Conservation (phyloP, 2,797 vertebrate genomes). For the Lophotriccus pileatus region DNA sequence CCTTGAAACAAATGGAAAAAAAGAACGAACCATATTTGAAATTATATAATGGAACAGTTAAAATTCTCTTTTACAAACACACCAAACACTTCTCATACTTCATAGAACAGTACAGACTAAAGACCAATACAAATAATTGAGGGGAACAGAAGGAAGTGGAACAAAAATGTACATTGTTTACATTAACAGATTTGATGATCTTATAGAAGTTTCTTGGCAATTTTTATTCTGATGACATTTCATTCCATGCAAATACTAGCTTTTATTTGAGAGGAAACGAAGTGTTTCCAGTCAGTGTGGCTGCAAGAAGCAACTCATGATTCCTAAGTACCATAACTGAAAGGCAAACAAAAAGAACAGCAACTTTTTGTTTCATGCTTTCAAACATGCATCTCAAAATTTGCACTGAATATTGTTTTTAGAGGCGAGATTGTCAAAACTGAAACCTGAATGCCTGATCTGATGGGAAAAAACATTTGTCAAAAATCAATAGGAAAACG, state of each 20-base stretch:
- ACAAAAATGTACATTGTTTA: not conserved
- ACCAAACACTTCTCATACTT: not conserved
- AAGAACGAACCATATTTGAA: not conserved
- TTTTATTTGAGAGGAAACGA: conserved; percentile 5
- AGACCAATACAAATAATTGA: not conserved
- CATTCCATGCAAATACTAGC: not conserved
- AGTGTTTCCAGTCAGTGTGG: not conserved
- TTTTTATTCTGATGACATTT: not conserved
- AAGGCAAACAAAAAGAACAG: not conserved
- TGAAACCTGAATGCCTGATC: not conserved
- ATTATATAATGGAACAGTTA: not conserved
- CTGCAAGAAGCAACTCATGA: not conserved
- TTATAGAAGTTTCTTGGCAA: not conserved
- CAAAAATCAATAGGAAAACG: not conserved
- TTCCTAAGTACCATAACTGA: not conserved
- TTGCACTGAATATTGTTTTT: not conserved
- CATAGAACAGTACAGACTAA: not conserved
- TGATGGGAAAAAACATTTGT: not conserved
- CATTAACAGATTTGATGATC: not conserved
- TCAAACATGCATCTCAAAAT: not conserved
- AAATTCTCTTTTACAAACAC: not conserved
- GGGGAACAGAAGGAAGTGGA: not conserved
- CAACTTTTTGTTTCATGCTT: not conserved
- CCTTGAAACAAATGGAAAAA: not conserved
- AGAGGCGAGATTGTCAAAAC: not conserved